phyloP scores from a whole-genome alignment of 2,113 vertebrate genomes.

The Oenanthe melanoleuca region DNA sequence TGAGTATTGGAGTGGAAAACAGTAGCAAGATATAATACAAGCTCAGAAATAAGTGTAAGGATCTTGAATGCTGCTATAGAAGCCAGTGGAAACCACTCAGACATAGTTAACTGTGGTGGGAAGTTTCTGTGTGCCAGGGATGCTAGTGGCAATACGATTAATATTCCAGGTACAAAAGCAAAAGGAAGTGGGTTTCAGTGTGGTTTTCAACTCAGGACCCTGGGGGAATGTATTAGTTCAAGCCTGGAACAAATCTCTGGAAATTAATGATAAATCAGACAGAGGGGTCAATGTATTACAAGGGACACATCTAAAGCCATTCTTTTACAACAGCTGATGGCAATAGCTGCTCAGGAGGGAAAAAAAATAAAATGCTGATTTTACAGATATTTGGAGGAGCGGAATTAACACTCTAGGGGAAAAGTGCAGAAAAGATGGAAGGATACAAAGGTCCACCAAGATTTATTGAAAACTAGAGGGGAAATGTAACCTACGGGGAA shows the following conservation, averaged over 20 bases:
- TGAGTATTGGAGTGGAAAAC: not conserved
- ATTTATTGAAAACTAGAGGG: conserved; percentile 60
- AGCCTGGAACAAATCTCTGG: conserved; percentile 64
- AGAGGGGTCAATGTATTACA: conserved; percentile 60
- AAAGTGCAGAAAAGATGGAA: conserved; percentile 37
- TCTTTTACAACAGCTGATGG: conserved; percentile 69
- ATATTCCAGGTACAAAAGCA: conserved; percentile 39
- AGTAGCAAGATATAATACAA: not conserved
- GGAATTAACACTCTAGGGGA: conserved; percentile 63
- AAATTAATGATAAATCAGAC: conserved; percentile 74
- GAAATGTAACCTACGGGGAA: conserved; percentile 22
- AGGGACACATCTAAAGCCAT: conserved; percentile 70
- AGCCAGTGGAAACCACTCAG: not conserved
- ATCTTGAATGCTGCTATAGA: not conserved
- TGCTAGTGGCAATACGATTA: conserved; percentile 28
- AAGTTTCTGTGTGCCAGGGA: not conserved
- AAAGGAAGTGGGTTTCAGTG: conserved; percentile 15
- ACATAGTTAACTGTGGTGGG: not conserved
- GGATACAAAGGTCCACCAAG: conserved; percentile 53
- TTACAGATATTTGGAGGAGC: conserved; percentile 44
- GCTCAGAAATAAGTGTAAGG: not conserved
- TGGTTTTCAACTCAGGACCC: conserved; percentile 52
- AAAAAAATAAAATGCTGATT: conserved; percentile 72
- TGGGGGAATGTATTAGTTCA: conserved; percentile 53
- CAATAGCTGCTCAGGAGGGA: conserved; percentile 30